A percentile compares a stretch with the other conserved stretches of the same genome.
Evolutionary conservation across 2,888 invertebrate species (phyloP).

Genomic region (Schizotus pectinicornis): DNA sequence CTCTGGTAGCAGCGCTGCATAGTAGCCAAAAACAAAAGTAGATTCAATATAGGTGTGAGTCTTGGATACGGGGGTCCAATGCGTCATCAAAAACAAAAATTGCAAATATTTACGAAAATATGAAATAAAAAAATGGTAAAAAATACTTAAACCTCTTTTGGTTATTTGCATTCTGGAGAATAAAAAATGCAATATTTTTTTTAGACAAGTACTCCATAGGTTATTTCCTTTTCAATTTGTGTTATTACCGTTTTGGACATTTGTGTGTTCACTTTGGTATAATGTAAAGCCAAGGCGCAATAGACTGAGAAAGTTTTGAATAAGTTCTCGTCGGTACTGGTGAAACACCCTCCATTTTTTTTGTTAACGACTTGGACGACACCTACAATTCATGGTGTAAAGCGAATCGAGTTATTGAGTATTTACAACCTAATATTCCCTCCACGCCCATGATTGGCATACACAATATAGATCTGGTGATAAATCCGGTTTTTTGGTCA

Average conservation of each 20-base stretch:
- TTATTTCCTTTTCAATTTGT: too few species aligned
- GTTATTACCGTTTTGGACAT: neutral
- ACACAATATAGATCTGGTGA: conserved; percentile 64
- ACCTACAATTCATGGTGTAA: conserved; percentile 50
- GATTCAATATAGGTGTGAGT: too few species aligned
- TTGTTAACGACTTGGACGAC: conserved; percentile 65
- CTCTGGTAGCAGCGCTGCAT: too few species aligned
- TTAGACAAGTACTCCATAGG: too few species aligned
- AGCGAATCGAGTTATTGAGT: too few species aligned
- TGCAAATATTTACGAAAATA: too few species aligned
- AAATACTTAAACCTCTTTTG: neutral
- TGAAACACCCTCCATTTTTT: conserved; percentile 57
- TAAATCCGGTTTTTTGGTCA: conserved; percentile 63
- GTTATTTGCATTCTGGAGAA: too few species aligned
- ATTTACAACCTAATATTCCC: conserved; percentile 42
- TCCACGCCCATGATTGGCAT: conserved; percentile 62
- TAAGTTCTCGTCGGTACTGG: conserved; percentile 61
- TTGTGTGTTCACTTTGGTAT: conserved; percentile 57
- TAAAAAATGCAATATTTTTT: too few species aligned
- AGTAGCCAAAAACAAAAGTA: too few species aligned
- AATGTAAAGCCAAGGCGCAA: conserved; percentile 64
- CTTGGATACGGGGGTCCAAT: too few species aligned
- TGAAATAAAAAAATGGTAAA: neutral
- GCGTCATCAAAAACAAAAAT: too few species aligned
- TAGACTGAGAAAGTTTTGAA: conserved; percentile 63